phyloP scores from a whole-genome alignment of 2,113 vertebrate species.

The Pituophis catenifer region DNA sequence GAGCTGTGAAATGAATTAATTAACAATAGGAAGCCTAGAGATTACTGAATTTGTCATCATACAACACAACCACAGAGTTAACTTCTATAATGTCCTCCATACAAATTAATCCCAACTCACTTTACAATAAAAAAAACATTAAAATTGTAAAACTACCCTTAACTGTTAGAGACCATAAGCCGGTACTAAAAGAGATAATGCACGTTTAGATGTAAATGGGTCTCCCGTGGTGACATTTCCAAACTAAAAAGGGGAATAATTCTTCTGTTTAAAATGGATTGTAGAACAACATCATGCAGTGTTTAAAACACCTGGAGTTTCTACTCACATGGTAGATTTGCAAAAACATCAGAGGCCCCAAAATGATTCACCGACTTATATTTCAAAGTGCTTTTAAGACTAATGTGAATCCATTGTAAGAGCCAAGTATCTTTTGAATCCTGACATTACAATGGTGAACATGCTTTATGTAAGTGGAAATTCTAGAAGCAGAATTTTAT shows the following conservation, averaged over 20 bases:
- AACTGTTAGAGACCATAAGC: constrained; percentile 51
- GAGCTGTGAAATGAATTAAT: constrained; percentile 78
- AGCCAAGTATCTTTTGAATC: constrained; percentile 29
- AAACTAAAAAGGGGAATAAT: constrained; percentile 54
- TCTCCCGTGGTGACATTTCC: constrained; percentile 47
- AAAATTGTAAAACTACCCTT: constrained; percentile 59
- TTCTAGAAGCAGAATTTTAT: constrained; percentile 37
- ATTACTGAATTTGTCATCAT: constrained; percentile 63
- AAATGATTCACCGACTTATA: constrained; percentile 53
- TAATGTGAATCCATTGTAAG: constrained; percentile 44
- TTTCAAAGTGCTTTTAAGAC: constrained; percentile 52
- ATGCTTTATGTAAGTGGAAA: constrained; percentile 32
- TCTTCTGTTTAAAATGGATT: constrained; percentile 46
- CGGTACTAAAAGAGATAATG: constrained; percentile 51
- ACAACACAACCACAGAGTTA: constrained; percentile 62
- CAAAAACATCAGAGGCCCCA: constrained; percentile 52
- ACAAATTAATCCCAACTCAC: constrained; percentile 61
- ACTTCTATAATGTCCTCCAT: constrained; percentile 55
- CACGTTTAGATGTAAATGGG: constrained; percentile 40
- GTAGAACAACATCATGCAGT: constrained; percentile 29
- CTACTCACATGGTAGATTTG: constrained; percentile 28
- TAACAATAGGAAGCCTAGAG: constrained; percentile 71
- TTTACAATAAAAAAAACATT: constrained; percentile 66
- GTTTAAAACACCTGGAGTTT: constrained; percentile 25
- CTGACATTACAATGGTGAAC: constrained; percentile 42